Conservation (phyloP, 1,140 invertebrate genomes). For the Drosophila ercepeae region DNA sequence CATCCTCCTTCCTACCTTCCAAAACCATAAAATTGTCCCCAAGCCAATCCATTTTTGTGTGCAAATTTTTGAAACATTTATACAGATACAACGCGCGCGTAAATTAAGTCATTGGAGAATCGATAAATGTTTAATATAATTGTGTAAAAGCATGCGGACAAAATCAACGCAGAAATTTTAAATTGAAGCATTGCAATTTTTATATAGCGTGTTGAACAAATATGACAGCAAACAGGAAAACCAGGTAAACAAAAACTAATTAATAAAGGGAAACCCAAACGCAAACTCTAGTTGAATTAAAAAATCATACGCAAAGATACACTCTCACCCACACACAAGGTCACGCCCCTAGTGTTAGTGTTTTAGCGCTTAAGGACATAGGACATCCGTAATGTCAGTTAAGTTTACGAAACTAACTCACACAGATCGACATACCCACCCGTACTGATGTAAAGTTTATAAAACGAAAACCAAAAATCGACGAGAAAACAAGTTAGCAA, state of each 20-base stretch:
- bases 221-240: slow-evolving; percentile 66
- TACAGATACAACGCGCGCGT: slow-evolving; percentile 45
- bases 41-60: slow-evolving; percentile 52
- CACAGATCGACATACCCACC: slow-evolving; percentile 54
- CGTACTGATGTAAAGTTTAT: slow-evolving; percentile 64
- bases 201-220: slow-evolving; percentile 56
- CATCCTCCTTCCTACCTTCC: background rate
- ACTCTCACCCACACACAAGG: background rate
- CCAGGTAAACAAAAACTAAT: slow-evolving; percentile 67
- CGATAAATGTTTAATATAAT: slow-evolving; percentile 44
- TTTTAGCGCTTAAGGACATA: slow-evolving; percentile 25
- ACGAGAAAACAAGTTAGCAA: slow-evolving; percentile 39
- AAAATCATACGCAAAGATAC: background rate
- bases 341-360: slow-evolving; percentile 8
- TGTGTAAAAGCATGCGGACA: slow-evolving; percentile 27
- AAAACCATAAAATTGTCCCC: background rate
- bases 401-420: slow-evolving; percentile 41
- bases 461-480: background rate
- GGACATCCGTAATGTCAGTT: slow-evolving; percentile 23
- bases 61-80: slow-evolving; percentile 69
- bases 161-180: slow-evolving; percentile 20
- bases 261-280: slow-evolving; percentile 11
- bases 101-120: slow-evolving; percentile 23
- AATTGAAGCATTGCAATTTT: slow-evolving; percentile 56
- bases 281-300: slow-evolving; percentile 25